Base-by-base conservation (phyloP, 2,888 invertebrate genomes). In the Hypomecis atomaria region DNA sequence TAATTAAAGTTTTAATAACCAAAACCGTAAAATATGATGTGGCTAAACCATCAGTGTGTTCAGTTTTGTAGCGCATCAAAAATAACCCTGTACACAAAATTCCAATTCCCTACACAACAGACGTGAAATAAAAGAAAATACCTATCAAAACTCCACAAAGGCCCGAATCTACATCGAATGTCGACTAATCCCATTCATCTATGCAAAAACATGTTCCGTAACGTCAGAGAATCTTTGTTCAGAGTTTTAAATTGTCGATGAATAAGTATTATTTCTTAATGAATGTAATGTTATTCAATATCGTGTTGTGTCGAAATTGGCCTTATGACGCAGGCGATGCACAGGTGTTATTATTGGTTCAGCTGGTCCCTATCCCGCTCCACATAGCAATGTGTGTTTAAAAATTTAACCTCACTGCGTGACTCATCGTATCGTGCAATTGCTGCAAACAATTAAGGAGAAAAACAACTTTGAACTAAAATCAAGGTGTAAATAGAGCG, bases 261-360 rank as follows among this genome's bases (percentile, higher is more conserved):
- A 47, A 62, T 60, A 61, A 34, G 33, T 60, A 78, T 81, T 77
- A 78, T 73, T 73, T 64, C 66, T 79, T 81, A 81, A 80, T 86
- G 79, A 81, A 77, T 72, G 76, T 78, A 71, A 78, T 80, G 61
- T 82, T 81, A 81, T 82, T 82, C 73, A 83, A 81, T 76, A 73
- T 56, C 36, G 67, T 82, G 77, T 69, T 71, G 70, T 84, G 79
- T 86, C 83, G 73, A 88, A 89, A 89, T 88, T 86, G 79, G 80
- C 82, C 69, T 68, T 62, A 84, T 91, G 91, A 91, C 90, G 91
- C 87, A 89, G 83, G 78, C 59, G 72, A 65, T 71, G 71, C 79
- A 76, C 86, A 87, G 84, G 81, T 86, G 87, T 55, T 60, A 69
- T 5, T 86, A 79, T 89, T 85, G 71, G 76, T 77, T 72, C 89